Evolutionary conservation across 2,888 invertebrate species (phyloP), one percentile per base, ranked within the genome.

Genomic region (Meghimatium bilineatum): DNA sequence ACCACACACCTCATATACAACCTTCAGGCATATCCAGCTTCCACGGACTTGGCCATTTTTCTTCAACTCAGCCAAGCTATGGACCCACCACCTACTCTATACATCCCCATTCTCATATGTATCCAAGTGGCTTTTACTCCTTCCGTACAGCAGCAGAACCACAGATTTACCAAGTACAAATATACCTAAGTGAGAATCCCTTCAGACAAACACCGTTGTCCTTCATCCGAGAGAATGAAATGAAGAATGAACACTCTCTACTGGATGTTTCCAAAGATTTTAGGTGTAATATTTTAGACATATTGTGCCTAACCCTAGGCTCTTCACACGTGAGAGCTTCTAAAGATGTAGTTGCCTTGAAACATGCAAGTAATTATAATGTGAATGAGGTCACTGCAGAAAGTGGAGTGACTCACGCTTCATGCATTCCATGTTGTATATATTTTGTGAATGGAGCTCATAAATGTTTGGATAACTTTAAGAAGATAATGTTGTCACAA

Each of bases 81-180:
- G 85, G 74, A 60, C 83, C 82, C 60, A 67, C 79, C 34, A 78
- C 80, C 69, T 69, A 84, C 78, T 77, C 84, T 82, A 29, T 87
- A 85, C 85, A 81, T 78, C 83, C 85, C 29, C 88, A 86, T 66
- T 71, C 85, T 32, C 83, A 83, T 34, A 85, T 87, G 85, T 86
- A 87, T 56, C 86, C 88, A 20, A 80, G 86, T n/a, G 78, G 84
- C 66, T 85, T 86, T 69, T 87, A 86, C 69, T 80, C 86, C 66
- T 86, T 87, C 82, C 81, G 86, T 23, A 83, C 87, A 26, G 86
- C 87, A 63, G 87, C 87, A 34, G 90, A 90, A 36, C 83, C 89
- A 32, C 87, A 88, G 67, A 87, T 90, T 67, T 88, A 89, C 84
- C 88, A 88, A 44, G 88, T 88, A 36, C 88, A 87, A 34, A 77